Evolutionary conservation across 35 echinoderm and acorn worm species (phyloP), one percentile per base, ranked within the genome.

Genomic region (Apostichopus parvimensis): DNA sequence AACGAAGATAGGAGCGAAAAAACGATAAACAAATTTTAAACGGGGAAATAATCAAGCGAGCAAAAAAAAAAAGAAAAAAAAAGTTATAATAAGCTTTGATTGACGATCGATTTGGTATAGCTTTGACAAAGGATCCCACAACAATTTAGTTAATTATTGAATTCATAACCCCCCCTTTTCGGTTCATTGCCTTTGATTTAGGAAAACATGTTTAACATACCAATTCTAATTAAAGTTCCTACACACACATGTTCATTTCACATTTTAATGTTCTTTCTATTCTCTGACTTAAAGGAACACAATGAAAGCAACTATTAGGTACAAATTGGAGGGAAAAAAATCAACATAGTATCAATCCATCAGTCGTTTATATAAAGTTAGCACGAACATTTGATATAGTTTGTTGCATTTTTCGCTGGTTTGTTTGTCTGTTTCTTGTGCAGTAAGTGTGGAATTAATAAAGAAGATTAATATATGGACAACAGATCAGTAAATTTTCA

Each of bases 191-290:
- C 71, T 75, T 75, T 22, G 21, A 75, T 75, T 18, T 7, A 75
- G 14, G 71, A 22, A 75, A 75, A 75, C 20, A 75, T 75, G 71
- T 75, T n/a, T 22, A 75, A 75, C 71, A 75, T 75, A 20, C 71
- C 71, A 75, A 75, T 18, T 75, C 71, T 75, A 75, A 75, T 75
- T 75, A 75, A 75, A 75, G 71, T 75, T 75, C 17, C 71, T 18
- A 18, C 15, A 75, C 15, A 75, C 71, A 75, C 17, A 18, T 22
- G 15, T 22, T 75, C 17, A 8, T 61, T 61, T 61, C 58, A 61
- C 12, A 9, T 61, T 61, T 61, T 61, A 61, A 61, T 9, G 58
- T 61, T 61, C 58, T 9, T 61, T 61, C 11, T 8, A 61, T 61
- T 61, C 34, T 45, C 34, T 45, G 34, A 45, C 12, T 61, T 61